A percentile compares a stretch with the other conserved stretches of the same genome.
These are phyloP conservation scores for Nephotettix cincticeps DNA, from an alignment of 1,140 invertebrate species.

Conservation along the genomic window DNA sequence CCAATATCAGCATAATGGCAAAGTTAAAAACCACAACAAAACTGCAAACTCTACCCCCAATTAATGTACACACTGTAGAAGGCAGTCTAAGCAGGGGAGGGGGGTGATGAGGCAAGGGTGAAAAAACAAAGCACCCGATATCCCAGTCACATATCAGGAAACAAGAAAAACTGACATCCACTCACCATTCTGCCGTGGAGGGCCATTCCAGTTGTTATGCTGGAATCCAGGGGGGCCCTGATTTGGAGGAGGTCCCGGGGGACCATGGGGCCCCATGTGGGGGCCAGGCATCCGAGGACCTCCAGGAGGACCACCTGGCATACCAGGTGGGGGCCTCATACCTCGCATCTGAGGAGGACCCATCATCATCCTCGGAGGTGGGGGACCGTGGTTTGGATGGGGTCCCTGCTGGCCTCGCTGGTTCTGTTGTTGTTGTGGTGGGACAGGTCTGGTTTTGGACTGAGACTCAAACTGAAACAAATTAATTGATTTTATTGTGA, in stretches of 20 bases:
- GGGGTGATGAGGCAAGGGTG: slow-evolving; percentile 27
- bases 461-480: slow-evolving; percentile 78
- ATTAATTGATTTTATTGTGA: too few species aligned
- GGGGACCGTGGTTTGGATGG: slow-evolving; percentile 26
- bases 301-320: slow-evolving; percentile 55
- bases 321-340: slow-evolving; percentile 52
- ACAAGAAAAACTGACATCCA: background rate
- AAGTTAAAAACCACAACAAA: too few species aligned
- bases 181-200: slow-evolving; percentile 47
- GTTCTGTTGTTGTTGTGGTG: slow-evolving; percentile 47
- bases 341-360: slow-evolving; percentile 51
- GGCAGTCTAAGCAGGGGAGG: slow-evolving; percentile 15
- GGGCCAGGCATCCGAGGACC: slow-evolving; percentile 46
- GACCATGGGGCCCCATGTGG: slow-evolving; percentile 41
- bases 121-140: background rate
- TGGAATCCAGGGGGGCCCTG: slow-evolving; percentile 54
- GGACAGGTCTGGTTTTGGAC: slow-evolving; percentile 81
- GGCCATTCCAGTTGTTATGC: slow-evolving; percentile 51
- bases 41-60: too few species aligned
- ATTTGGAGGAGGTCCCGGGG: slow-evolving; percentile 43
- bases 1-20: too few species aligned
- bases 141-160: slow-evolving; percentile 24
- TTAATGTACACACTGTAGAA: too few species aligned
- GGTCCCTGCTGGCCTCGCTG: slow-evolving; percentile 28
- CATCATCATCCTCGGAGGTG: slow-evolving; percentile 36